Evolutionary conservation across 1,140 invertebrate species (phyloP), one percentile per base, ranked within the genome.

Genomic region (Atta colombica): DNA sequence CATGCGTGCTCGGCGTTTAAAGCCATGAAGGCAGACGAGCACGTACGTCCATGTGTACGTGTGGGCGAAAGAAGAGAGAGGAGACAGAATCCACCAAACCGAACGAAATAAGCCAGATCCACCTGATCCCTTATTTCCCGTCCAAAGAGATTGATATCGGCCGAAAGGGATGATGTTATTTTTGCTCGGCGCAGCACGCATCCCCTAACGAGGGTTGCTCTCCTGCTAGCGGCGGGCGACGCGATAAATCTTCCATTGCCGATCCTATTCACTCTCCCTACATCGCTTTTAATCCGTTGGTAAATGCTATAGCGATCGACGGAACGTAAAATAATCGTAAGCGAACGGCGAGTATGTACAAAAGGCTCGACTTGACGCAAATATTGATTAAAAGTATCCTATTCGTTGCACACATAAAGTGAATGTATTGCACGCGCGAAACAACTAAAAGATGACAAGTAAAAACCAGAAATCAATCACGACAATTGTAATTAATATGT

Each of bases 41-140:
- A 89, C 88, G 82, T 87, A 75, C 39, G 74, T 55, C 14, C 7
- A 10, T 18, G 8, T 49, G 28, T 60, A 25, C 16, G 58, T 39
- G 55, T 60, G 25, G 18, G 28, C 21, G 39, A 5, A 5, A 61
- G 4, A 7, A 10, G 25, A 35, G 12, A 21, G 12, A 2, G 14
- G 25, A 18, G 39, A 10, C 25, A 18, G 55, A 55, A 80, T 85
- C 66, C 68, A 65, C 31, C 66, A 35, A 31, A 63, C 55, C 65
- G 61, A 87, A 71, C 80, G 77, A 90, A 88, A 88, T 81, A 85
- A 87, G 53, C 86, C 35, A 71, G 85, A 74, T 87, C 69, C 86
- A 85, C 86, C 85, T 71, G 80, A 90, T 90, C 85, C 80, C 86
- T 90, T 75, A 88, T 88, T 84, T 21, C 61, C 68, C 18, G 63